Percentiles rank a stretch among this genome's conserved stretches.
These are phyloP conservation scores for Lycaena phlaeas DNA, from an alignment of 2,888 invertebrate genomes.

Conservation along the genomic window DNA sequence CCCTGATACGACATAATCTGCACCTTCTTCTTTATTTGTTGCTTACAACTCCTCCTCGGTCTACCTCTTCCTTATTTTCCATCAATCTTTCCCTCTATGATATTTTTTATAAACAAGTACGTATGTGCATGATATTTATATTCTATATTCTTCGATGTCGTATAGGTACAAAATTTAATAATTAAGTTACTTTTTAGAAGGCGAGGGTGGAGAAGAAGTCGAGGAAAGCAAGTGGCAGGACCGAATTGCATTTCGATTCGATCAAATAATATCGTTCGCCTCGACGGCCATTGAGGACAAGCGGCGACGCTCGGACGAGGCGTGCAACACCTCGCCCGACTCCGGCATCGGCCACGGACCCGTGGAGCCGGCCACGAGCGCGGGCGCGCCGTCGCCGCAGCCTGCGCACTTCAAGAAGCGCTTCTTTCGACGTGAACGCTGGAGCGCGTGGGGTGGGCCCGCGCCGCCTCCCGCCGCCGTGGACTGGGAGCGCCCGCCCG, in stretches of 20 bases:
- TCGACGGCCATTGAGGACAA: slow-evolving; percentile 93
- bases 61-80: too few relatives aligned
- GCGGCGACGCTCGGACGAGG: slow-evolving; percentile 85
- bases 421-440: slow-evolving; percentile 82
- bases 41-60: too few relatives aligned
- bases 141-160: too few relatives aligned
- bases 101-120: too few relatives aligned
- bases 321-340: slow-evolving; percentile 90
- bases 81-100: too few relatives aligned
- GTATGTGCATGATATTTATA: too few relatives aligned
- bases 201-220: slow-evolving; percentile 77
- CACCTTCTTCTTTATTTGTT: too few relatives aligned
- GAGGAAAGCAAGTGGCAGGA: slow-evolving; percentile 94
- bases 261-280: slow-evolving; percentile 93
- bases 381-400: slow-evolving; percentile 50
- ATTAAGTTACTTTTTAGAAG: slow-evolving; percentile 63
- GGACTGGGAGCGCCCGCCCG: slow-evolving; percentile 66
- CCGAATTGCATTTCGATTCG: slow-evolving; percentile 93
- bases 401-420: slow-evolving; percentile 83
- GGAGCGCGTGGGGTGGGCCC: slow-evolving; percentile 66
- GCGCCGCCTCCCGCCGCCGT: slow-evolving; percentile 49
- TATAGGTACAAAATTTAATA: too few relatives aligned
- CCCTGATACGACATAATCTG: too few relatives aligned
- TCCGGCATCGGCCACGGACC: slow-evolving; percentile 86
- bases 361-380: slow-evolving; percentile 26